phyloP scores from a whole-genome alignment of 2,113 vertebrate genomes.

The Solea senegalensis region DNA sequence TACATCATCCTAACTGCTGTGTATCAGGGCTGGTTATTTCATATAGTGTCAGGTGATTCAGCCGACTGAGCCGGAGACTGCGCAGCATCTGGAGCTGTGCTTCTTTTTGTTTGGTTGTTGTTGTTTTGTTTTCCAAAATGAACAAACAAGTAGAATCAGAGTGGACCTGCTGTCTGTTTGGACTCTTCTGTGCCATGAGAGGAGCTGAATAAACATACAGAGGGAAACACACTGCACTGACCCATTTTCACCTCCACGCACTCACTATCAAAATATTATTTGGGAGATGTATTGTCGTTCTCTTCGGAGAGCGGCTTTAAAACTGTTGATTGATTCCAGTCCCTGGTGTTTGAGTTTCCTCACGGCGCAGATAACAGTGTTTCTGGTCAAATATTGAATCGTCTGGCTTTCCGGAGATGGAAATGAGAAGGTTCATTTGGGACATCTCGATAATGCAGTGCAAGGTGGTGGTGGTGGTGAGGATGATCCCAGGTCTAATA shows the following conservation, averaged over 20 bases:
- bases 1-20: no score
- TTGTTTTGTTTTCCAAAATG: no score
- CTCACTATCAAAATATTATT: conserved; percentile 13
- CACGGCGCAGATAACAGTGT: not conserved
- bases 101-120: not conserved
- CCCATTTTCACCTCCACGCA: conserved; percentile 11
- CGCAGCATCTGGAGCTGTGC: not conserved
- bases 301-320: not conserved
- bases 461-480: not conserved
- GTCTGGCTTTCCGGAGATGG: not conserved
- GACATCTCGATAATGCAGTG: not conserved
- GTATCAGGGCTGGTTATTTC: no score
- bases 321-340: not conserved
- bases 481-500: conserved; percentile 2
- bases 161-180: not conserved
- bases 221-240: not conserved
- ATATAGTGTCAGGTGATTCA: not conserved
- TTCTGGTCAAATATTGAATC: not conserved
- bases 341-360: not conserved
- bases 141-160: not conserved
- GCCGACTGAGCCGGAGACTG: not conserved
- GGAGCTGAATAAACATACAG: not conserved
- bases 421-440: conserved; percentile 10
- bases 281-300: conserved; percentile 2
- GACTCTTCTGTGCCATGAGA: not conserved